Conservation (phyloP, 2,797 vertebrate species). For the Myotis planiceps region DNA sequence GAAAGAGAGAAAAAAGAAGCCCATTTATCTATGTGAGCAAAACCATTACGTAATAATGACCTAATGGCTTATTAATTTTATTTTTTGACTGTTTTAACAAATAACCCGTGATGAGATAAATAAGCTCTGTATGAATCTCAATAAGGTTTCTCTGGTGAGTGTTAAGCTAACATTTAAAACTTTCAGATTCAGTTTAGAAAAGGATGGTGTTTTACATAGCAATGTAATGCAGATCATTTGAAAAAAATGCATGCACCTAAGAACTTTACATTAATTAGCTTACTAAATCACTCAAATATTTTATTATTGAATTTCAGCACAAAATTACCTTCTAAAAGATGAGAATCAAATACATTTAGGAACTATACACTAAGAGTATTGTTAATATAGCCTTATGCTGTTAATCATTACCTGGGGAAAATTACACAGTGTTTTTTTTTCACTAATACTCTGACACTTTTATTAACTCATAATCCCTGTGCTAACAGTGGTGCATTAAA, state of each 20-base stretch:
- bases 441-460: constrained; percentile 84
- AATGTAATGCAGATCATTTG: constrained; percentile 31
- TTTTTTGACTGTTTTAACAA: constrained; percentile 74
- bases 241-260: constrained; percentile 46
- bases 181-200: constrained; percentile 7
- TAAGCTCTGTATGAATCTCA: constrained; percentile 60
- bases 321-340: constrained; percentile 73
- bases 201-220: background rate
- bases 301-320: constrained; percentile 66
- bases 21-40: constrained; percentile 48
- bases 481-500: constrained; percentile 81
- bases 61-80: constrained; percentile 60
- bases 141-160: constrained; percentile 12
- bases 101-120: constrained; percentile 64
- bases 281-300: constrained; percentile 41
- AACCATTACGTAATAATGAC: constrained; percentile 58
- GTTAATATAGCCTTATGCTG: constrained; percentile 79
- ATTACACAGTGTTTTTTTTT: constrained; percentile 85
- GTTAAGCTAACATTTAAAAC: constrained; percentile 57
- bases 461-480: constrained; percentile 87
- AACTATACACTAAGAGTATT: constrained; percentile 62
- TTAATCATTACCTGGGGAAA: constrained; percentile 86
- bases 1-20: constrained; percentile 71
- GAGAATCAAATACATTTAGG: constrained; percentile 78
- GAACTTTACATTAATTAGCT: constrained; percentile 24